A percentile compares a stretch with the other conserved stretches of the same genome.
These are phyloP conservation scores for Bubo scandiacus DNA, from an alignment of 2,113 vertebrate species.

Conservation along the genomic window DNA sequence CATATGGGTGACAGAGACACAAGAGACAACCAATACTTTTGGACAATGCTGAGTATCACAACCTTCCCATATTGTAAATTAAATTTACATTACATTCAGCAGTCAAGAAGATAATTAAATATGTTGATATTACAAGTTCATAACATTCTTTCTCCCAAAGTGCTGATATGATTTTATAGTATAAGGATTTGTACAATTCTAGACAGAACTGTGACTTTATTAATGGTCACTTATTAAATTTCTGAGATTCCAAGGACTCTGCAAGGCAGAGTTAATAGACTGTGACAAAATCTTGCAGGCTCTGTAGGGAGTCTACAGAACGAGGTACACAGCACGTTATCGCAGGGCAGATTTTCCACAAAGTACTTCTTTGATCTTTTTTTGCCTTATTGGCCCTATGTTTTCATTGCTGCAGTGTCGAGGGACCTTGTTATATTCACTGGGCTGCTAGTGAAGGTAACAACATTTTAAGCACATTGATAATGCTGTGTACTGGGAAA, in stretches of 20 bases:
- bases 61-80: conserved; percentile 41
- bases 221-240: background rate
- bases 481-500: background rate
- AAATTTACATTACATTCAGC: conserved; percentile 46
- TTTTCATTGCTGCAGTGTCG: background rate
- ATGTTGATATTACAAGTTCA: conserved; percentile 23
- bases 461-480: background rate
- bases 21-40: background rate
- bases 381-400: background rate
- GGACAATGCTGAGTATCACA: background rate
- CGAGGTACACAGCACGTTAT: background rate
- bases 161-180: background rate
- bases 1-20: background rate
- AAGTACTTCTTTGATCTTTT: background rate
- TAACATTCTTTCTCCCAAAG: background rate
- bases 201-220: background rate
- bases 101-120: conserved; percentile 46
- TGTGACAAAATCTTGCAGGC: background rate
- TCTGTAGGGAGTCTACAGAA: background rate
- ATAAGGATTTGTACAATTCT: background rate
- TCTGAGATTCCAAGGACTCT: background rate
- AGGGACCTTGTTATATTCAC: background rate
- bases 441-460: background rate
- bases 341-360: background rate
- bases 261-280: background rate